Evolutionary conservation across 2,797 vertebrate genomes (phyloP).

Genomic region (Syncerus caffer): DNA sequence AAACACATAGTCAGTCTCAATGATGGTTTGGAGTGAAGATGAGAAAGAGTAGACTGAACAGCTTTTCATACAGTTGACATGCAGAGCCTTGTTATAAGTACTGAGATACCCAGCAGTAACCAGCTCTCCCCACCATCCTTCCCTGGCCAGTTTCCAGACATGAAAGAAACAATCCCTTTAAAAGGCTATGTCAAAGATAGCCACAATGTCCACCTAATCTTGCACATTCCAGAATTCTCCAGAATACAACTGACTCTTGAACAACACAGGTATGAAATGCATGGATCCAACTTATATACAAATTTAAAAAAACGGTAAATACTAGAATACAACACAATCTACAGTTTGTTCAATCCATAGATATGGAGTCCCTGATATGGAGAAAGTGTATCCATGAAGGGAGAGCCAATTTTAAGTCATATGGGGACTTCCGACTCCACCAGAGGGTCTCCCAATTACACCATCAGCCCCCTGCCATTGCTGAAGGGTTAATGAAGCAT

Average conservation of each 20-base stretch:
- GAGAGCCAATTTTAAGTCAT: neutral
- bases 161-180: neutral
- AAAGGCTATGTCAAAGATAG: neutral
- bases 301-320: rapidly evolving
- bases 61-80: neutral
- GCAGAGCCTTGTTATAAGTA: neutral
- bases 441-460: neutral
- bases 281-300: neutral
- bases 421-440: neutral
- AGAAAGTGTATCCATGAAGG: neutral
- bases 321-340: neutral
- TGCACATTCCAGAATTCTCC: neutral
- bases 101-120: neutral
- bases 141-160: neutral
- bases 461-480: neutral
- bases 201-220: neutral
- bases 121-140: neutral
- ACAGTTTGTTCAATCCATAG: neutral
- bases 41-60: neutral
- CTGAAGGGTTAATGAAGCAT: neutral
- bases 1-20: neutral
- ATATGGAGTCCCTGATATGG: neutral
- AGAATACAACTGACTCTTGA: neutral
- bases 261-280: neutral
- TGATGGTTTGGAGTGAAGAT: neutral